Percentiles rank a stretch among this genome's conserved stretches.
Conservation (phyloP, 2,888 invertebrate species). For the Tipula vernalis region DNA sequence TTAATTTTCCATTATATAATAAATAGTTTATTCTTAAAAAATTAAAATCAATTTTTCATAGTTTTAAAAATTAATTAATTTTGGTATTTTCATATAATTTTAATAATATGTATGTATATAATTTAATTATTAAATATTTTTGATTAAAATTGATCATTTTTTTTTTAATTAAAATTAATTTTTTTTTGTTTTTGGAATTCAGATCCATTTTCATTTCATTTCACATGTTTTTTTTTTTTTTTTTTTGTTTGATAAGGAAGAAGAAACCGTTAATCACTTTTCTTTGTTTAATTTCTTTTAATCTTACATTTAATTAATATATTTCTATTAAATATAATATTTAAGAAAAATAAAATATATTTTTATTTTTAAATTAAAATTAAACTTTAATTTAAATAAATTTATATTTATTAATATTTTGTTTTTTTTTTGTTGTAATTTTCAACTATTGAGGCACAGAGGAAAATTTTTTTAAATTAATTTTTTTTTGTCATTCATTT, state of each 20-base stretch:
- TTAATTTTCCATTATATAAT: neutral
- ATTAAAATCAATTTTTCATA: neutral
- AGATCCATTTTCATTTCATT: neutral
- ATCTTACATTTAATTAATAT: neutral
- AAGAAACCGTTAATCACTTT: constrained; percentile 6
- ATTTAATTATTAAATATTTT: neutral
- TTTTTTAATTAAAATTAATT: neutral
- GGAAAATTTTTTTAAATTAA: neutral
- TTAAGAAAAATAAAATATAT: neutral
- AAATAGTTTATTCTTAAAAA: neutral
- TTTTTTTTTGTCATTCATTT: neutral
- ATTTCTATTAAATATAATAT: neutral
- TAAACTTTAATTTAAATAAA: neutral
- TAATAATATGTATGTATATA: neutral
- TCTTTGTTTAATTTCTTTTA: neutral
- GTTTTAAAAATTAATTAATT: neutral
- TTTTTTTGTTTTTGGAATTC: neutral
- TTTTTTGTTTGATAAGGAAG: neutral
- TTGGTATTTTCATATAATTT: neutral
- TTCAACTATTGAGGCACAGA: constrained; percentile 9
- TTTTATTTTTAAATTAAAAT: neutral
- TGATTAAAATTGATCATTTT: neutral
- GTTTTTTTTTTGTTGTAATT: neutral
- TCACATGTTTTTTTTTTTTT: neutral
- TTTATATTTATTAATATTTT: neutral